Evolutionary conservation across 1,140 invertebrate genomes (phyloP).

Genomic region (Zaprionus nigranus): DNA sequence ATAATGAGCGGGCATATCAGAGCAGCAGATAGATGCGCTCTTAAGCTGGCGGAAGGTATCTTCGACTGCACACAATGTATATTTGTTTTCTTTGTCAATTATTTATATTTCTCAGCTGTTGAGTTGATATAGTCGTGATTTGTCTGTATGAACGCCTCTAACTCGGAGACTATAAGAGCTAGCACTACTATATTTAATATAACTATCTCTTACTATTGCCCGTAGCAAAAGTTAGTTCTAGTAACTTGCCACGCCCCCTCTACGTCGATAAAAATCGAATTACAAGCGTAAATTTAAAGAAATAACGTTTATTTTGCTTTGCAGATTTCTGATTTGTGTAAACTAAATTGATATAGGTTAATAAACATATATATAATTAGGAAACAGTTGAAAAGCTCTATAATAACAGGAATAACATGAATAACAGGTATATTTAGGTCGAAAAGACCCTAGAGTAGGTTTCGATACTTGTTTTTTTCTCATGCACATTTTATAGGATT

Average conservation of each 20-base stretch:
- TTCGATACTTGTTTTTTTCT: conserved; percentile 11
- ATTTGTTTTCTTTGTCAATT: too few relatives aligned
- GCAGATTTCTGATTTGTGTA: too few relatives aligned
- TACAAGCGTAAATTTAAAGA: not conserved
- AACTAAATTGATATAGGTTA: too few relatives aligned
- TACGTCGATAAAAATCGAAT: not conserved
- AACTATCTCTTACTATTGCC: not conserved
- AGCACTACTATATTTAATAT: not conserved
- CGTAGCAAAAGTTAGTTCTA: too few relatives aligned
- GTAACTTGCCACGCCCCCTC: not conserved
- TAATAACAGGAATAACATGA: not conserved
- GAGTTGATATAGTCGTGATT: not conserved
- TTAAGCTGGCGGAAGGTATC: too few relatives aligned
- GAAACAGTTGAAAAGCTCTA: too few relatives aligned
- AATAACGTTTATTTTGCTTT: too few relatives aligned
- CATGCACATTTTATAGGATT: conserved; percentile 72
- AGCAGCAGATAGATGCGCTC: not conserved
- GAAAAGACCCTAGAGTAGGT: not conserved
- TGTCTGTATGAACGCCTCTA: not conserved
- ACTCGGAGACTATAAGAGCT: not conserved
- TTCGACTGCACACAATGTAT: too few relatives aligned
- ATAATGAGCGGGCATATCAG: not conserved
- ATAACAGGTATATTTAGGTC: not conserved
- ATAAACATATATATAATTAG: too few relatives aligned
- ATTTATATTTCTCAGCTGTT: too few relatives aligned